Conservation (phyloP, 1,140 invertebrate genomes). For the Acromyrmex echinatior region DNA sequence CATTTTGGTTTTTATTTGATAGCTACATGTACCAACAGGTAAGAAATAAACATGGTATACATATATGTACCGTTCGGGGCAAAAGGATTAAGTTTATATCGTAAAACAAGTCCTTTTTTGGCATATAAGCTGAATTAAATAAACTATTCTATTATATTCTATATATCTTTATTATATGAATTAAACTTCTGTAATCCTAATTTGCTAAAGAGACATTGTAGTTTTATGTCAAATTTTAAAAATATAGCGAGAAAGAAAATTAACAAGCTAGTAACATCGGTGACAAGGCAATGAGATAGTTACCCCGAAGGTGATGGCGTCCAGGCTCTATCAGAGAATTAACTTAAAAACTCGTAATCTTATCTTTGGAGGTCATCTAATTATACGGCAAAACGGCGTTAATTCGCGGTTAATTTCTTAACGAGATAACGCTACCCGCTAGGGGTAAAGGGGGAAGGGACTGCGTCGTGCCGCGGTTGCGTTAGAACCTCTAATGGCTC, state of each 20-base stretch:
- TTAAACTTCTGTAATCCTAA: not conserved
- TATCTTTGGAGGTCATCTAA: conserved; percentile 77
- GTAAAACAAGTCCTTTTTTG: too few species aligned
- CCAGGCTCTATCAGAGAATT: conserved; percentile 51
- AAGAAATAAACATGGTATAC: too few species aligned
- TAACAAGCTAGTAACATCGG: not conserved
- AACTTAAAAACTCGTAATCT: conserved; percentile 71
- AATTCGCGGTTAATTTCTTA: conserved; percentile 79
- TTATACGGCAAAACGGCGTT: conserved; percentile 76
- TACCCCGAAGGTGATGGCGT: conserved; percentile 41
- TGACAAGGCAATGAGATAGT: conserved; percentile 10
- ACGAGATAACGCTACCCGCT: conserved; percentile 71
- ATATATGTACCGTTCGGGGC: too few species aligned
- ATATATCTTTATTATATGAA: not conserved
- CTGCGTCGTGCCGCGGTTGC: conserved; percentile 66
- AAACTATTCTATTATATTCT: not conserved
- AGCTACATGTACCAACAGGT: too few species aligned
- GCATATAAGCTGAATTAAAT: too few species aligned
- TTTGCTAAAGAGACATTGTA: not conserved
- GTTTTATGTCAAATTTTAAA: not conserved
- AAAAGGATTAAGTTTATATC: too few species aligned
- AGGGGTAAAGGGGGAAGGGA: conserved; percentile 54
- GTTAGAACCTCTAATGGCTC: conserved; percentile 79
- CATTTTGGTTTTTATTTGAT: too few species aligned
- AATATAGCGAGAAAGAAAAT: not conserved